These are phyloP conservation scores for Balaenoptera acutorostrata DNA, from an alignment of 2,113 vertebrate genomes.

Conservation along the genomic window DNA sequence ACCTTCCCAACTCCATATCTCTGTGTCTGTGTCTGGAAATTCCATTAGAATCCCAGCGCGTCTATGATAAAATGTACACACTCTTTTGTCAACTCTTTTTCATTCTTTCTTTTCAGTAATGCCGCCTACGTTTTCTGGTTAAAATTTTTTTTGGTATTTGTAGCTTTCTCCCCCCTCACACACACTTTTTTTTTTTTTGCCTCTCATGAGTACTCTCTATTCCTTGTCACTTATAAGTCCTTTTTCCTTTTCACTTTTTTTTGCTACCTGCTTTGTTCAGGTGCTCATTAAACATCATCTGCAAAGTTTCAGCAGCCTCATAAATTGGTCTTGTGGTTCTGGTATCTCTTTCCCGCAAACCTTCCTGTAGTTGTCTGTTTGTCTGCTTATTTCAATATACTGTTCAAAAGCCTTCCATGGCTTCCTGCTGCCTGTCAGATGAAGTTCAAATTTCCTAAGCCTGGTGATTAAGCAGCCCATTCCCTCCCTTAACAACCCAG, in stretches of 20 bases:
- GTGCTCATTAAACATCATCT: neutral
- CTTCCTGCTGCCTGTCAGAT: neutral
- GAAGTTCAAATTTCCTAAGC: neutral
- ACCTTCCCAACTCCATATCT: neutral
- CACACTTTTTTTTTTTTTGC: neutral
- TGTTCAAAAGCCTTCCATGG: neutral
- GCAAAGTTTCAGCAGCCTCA: neutral
- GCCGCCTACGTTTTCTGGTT: neutral
- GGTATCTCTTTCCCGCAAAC: neutral
- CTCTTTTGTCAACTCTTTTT: neutral
- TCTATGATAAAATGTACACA: neutral
- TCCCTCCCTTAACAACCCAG: neutral
- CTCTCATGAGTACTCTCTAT: neutral
- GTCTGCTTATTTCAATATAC: neutral
- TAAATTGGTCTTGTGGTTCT: neutral
- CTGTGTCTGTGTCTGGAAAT: neutral
- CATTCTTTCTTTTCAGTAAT: neutral
- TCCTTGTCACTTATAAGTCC: neutral
- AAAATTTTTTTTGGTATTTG: neutral
- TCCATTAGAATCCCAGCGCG: neutral
- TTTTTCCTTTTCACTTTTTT: neutral
- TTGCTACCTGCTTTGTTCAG: neutral
- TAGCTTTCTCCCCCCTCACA: neutral
- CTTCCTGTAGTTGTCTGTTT: neutral
- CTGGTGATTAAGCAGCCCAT: neutral